Evolutionary conservation across 2,113 vertebrate genomes (phyloP), one percentile per base, ranked within the genome.

Genomic region (Serinus canaria): DNA sequence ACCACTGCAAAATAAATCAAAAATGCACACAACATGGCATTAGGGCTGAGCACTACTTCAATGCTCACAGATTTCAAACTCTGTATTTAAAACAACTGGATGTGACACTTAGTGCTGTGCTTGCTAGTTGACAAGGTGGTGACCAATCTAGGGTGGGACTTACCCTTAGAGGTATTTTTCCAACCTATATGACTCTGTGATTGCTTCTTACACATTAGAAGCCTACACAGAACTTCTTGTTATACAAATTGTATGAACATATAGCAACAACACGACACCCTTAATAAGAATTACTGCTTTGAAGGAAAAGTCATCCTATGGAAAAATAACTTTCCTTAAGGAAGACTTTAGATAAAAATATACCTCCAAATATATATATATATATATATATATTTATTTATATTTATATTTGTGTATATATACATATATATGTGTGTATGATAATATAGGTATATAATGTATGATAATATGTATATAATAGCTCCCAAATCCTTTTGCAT

Each of bases 361-460:
- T 2, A 35, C 11, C n/a, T 7, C 4, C 11, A 43, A 9, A 46
- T 6, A n/a, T 27, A 27, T n/a, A 13, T 5, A n/a, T 6, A 18
- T 16, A 15, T 28, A 28, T 52, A 6, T 15, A 41, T 41, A 41
- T 41, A 41, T 41, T 13, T 41, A 13, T 41, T 18, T 16, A 15
- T 28, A 28, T 39, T 39, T 39, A 14, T 13, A 5, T 23, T 2
- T 21, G 15, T 12, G 3, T 5, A 19, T 18, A 17, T 52, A 52
- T 9, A 27, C 3, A 52, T 28, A 28, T 10, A 16, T 46, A 11
- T 46, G 11, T 23, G 21, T 50, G 13, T 52, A 27, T 52, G 8
- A 43, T 15, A 43, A 43, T 43, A 43, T 6, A 27, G 13, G 10
- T 6, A 23, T 23, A 20, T 4, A 25, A 55, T 6, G 41, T 43